These are phyloP conservation scores for Corvus hawaiiensis DNA, from an alignment of 2,113 vertebrate species.

Conservation along the genomic window DNA sequence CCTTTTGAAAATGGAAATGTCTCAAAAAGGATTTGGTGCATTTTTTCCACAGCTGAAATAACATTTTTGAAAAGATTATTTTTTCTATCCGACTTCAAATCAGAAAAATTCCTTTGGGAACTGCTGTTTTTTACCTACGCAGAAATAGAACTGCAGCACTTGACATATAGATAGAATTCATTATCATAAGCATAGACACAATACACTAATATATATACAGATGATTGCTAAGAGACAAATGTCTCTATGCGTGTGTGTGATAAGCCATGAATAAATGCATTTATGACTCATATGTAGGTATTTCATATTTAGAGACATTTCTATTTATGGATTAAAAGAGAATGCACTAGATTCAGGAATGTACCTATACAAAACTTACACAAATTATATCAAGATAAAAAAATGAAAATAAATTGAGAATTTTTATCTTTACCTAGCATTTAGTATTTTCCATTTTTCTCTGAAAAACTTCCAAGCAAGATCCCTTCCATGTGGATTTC, in stretches of 20 bases:
- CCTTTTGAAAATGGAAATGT: not conserved
- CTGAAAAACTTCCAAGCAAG: constrained; percentile 95
- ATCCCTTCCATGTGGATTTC: constrained; percentile 92
- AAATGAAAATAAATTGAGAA: not conserved
- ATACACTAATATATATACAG: not conserved
- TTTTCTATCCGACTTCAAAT: not conserved
- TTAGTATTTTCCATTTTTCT: constrained; percentile 94
- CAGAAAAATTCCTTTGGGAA: not conserved
- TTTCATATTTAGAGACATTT: not conserved
- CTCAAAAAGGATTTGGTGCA: not conserved
- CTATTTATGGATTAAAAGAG: not conserved
- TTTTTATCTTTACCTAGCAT: constrained; percentile 82
- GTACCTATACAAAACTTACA: not conserved
- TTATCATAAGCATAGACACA: not conserved
- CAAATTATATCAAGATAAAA: not conserved
- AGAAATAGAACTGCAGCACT: not conserved
- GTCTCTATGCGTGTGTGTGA: not conserved
- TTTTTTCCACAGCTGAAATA: not conserved
- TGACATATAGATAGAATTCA: not conserved
- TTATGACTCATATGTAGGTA: not conserved
- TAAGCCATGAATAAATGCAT: not conserved
- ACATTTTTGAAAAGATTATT: not conserved
- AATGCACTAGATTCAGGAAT: not conserved
- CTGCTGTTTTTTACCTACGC: not conserved
- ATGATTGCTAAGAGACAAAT: not conserved